These are phyloP conservation scores for Drosophila tristis DNA, from an alignment of 1,140 invertebrate genomes.

Conservation along the genomic window DNA sequence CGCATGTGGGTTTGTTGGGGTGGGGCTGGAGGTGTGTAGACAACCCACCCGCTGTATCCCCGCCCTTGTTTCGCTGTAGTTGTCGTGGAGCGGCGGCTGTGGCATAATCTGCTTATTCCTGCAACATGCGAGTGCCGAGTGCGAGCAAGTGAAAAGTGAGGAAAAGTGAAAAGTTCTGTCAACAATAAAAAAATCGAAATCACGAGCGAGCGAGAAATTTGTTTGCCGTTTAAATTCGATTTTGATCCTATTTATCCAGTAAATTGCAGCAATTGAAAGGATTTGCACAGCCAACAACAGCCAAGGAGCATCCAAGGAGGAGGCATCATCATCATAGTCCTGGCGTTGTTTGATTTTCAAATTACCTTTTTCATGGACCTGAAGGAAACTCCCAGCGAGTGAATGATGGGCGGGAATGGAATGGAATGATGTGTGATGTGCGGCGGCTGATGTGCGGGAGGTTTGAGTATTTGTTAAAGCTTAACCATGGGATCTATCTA, in stretches of 20 bases:
- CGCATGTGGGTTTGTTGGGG: not conserved
- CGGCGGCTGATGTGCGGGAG: conserved; percentile 8
- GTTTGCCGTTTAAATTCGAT: conserved; percentile 83
- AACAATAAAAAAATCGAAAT: conserved; percentile 75
- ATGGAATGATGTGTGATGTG: conserved; percentile 3
- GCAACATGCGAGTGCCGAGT: conserved; percentile 41
- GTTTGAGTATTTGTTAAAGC: conserved; percentile 62
- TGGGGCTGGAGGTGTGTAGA: conserved; percentile 45
- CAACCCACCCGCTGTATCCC: conserved; percentile 57
- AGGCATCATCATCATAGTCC: conserved; percentile 2
- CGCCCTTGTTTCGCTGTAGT: not conserved
- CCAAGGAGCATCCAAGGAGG: not conserved
- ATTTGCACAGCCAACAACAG: conserved; percentile 60
- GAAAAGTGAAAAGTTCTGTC: conserved; percentile 80
- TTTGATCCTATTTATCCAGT: conserved; percentile 83
- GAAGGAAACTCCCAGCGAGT: not conserved
- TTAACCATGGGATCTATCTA: conserved; percentile 16
- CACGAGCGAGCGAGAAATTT: conserved; percentile 65
- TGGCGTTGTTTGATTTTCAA: conserved; percentile 75
- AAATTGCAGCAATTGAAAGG: conserved; percentile 84
- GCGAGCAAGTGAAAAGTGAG: too few relatives aligned
- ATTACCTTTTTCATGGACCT: conserved; percentile 72
- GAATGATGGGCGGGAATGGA: not conserved
- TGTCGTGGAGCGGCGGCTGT: not conserved
- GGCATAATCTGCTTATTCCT: conserved; percentile 78